These are phyloP conservation scores for Sinhomidia bicolor DNA, from an alignment of 2,888 invertebrate species.

Conservation along the genomic window DNA sequence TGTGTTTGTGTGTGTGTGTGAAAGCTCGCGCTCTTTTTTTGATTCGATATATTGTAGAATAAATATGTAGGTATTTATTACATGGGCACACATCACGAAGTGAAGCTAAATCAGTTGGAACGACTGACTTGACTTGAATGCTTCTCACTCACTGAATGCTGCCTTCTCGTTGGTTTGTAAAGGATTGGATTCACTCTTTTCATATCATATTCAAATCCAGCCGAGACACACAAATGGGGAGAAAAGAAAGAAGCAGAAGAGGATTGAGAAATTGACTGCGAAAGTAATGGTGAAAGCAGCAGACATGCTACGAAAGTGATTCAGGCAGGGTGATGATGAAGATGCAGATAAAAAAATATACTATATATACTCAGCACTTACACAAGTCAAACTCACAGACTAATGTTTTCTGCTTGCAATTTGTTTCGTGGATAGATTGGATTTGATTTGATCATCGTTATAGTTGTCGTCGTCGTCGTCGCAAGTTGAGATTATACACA, in stretches of 20 bases:
- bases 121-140: neutral
- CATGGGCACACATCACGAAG: neutral
- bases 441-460: conserved; percentile 64
- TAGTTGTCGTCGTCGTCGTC: too few relatives aligned
- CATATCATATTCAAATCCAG: conserved; percentile 4
- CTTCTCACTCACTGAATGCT: neutral
- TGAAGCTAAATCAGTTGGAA: conserved; percentile 1
- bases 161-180: neutral
- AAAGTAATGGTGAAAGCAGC: conserved; percentile 57
- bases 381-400: too few relatives aligned
- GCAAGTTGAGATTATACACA: conserved; percentile 56
- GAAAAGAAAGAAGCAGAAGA: neutral
- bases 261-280: conserved; percentile 63
- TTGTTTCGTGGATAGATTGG: conserved; percentile 17
- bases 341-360: conserved; percentile 14
- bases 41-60: conserved; percentile 24
- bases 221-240: neutral
- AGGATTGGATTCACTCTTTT: conserved; percentile 3
- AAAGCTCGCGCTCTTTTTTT: neutral
- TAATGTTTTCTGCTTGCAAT: neutral
- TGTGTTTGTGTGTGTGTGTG: neutral
- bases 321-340: neutral
- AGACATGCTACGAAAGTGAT: neutral
- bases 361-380: neutral
- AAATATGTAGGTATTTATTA: too few relatives aligned